Conservation (phyloP, 2,888 invertebrate species). For the Rhodophaea formosa region DNA sequence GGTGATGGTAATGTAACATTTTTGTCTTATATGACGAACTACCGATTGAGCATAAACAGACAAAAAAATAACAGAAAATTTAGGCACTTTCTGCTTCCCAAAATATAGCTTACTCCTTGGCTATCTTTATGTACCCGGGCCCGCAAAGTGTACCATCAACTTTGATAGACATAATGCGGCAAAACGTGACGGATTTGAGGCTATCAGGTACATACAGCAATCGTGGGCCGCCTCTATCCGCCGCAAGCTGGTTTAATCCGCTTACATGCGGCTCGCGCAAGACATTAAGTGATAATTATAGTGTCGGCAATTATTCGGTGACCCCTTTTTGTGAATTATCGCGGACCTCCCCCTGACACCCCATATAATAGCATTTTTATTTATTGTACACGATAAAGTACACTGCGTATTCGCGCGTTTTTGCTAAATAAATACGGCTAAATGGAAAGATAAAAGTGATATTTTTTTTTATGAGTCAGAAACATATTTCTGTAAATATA, state of each 20-base stretch:
- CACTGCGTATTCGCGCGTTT: background rate
- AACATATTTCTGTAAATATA: background rate
- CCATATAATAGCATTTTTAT: background rate
- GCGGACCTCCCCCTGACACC: conserved; percentile 4
- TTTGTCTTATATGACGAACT: no score
- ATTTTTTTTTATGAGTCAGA: background rate
- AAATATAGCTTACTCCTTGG: background rate
- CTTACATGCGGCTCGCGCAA: conserved; percentile 40
- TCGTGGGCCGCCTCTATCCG: conserved; percentile 27
- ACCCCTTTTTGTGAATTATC: conserved; percentile 42
- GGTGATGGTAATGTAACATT: no score
- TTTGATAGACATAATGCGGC: conserved; percentile 13
- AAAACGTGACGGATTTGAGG: conserved; percentile 16
- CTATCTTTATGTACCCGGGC: background rate
- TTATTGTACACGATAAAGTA: background rate
- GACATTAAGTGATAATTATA: conserved; percentile 53
- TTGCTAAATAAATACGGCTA: background rate
- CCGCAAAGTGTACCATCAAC: conserved; percentile 8
- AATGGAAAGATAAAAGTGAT: background rate
- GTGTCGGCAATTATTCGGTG: conserved; percentile 38
- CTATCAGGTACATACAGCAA: conserved; percentile 31
- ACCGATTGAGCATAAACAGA: no score
- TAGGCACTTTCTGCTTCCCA: background rate
- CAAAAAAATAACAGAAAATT: background rate
- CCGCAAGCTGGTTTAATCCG: conserved; percentile 47